These are phyloP conservation scores for Todiramphus saurophagus DNA, from an alignment of 2,113 vertebrate species.

Conservation along the genomic window DNA sequence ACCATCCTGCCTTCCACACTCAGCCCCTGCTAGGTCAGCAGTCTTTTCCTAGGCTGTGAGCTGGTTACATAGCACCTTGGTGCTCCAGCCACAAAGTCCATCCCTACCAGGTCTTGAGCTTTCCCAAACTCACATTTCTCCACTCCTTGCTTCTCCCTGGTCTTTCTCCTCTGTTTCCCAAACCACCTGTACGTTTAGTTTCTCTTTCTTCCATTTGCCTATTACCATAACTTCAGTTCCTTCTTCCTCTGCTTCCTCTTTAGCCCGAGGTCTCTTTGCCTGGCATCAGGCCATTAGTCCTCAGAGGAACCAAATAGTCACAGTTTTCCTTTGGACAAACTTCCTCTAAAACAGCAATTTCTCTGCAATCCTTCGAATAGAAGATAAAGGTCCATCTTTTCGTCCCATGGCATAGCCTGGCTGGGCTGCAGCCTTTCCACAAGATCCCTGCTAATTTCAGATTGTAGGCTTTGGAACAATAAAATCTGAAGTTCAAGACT, in stretches of 20 bases:
- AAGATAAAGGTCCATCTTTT: background rate
- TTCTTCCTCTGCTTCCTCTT: background rate
- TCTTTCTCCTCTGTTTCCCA: constrained; percentile 9
- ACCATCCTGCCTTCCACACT: background rate
- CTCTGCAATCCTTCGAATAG: background rate
- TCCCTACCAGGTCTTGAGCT: background rate
- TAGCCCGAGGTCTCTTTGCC: background rate
- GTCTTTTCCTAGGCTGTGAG: background rate
- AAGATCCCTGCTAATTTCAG: background rate
- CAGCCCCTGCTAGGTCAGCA: background rate
- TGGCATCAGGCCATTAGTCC: background rate
- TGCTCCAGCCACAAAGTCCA: background rate
- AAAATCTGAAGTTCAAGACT: background rate
- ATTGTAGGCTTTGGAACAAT: background rate
- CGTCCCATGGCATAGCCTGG: background rate
- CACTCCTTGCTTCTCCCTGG: background rate
- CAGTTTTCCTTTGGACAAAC: background rate
- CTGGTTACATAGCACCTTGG: background rate
- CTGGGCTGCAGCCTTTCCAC: background rate
- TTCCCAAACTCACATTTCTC: background rate
- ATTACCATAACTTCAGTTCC: background rate
- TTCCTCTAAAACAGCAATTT: background rate
- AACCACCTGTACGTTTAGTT: background rate
- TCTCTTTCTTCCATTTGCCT: background rate
- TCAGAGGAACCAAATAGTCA: background rate